These are phyloP conservation scores for Excalfactoria chinensis DNA, from an alignment of 2,113 vertebrate species.

Conservation along the genomic window DNA sequence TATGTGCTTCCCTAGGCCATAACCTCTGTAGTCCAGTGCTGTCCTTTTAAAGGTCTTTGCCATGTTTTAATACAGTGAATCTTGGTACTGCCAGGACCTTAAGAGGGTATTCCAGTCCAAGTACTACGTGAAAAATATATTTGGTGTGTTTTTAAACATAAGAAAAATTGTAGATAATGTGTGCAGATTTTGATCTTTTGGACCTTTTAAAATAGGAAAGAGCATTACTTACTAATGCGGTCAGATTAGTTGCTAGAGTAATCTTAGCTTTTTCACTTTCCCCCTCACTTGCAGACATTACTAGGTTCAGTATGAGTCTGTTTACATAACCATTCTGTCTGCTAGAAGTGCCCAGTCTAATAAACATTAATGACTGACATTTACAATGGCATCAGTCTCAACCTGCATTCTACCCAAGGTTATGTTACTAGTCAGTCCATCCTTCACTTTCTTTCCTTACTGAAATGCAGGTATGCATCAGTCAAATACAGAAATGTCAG, in stretches of 20 bases:
- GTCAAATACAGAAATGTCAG: background rate
- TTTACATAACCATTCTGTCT: background rate
- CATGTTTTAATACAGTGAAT: background rate
- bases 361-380: background rate
- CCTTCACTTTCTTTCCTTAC: background rate
- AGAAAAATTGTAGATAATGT: background rate
- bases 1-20: background rate
- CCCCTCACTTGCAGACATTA: background rate
- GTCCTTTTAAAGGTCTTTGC: background rate
- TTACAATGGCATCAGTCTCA: background rate
- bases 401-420: background rate
- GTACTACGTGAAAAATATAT: background rate
- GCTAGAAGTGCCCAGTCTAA: background rate
- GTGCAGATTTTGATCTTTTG: background rate
- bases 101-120: background rate
- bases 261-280: background rate
- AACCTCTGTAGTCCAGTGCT: background rate
- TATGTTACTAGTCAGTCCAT: background rate
- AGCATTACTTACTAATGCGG: background rate
- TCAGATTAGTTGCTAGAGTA: background rate
- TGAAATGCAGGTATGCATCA: background rate
- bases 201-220: background rate
- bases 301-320: background rate
- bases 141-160: background rate
- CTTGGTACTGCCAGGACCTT: background rate